These are phyloP conservation scores for Premnoplex brunnescens DNA, from an alignment of 2,797 vertebrate genomes.

Conservation along the genomic window DNA sequence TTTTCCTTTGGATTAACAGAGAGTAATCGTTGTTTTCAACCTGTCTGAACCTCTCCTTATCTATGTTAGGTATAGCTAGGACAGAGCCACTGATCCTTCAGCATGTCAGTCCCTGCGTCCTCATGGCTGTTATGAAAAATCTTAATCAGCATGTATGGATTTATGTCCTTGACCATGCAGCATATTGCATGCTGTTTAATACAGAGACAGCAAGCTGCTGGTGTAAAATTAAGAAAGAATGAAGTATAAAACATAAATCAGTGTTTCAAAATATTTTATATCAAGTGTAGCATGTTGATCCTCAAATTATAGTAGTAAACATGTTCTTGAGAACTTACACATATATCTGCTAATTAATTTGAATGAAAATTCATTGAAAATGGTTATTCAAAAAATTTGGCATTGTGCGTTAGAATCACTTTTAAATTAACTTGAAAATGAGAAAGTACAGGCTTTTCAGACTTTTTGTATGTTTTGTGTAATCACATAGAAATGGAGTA, in stretches of 20 bases:
- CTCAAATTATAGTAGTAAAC: background rate
- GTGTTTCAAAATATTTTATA: background rate
- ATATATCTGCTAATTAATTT: background rate
- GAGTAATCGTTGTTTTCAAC: background rate
- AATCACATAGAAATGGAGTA: background rate
- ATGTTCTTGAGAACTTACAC: background rate
- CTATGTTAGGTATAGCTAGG: background rate
- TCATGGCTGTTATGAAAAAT: background rate
- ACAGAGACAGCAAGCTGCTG: background rate
- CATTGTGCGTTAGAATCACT: background rate
- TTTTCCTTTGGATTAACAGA: background rate
- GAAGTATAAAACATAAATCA: background rate
- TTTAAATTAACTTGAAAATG: background rate
- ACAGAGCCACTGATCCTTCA: background rate
- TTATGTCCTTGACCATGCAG: background rate
- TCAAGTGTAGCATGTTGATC: background rate
- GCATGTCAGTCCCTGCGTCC: fast-evolving
- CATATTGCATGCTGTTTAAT: background rate
- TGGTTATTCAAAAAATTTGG: background rate
- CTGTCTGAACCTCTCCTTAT: background rate
- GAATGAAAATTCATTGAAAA: background rate
- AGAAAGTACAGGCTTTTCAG: background rate
- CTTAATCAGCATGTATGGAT: background rate
- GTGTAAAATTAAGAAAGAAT: background rate
- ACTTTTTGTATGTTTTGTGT: background rate